Conservation (phyloP, 2,113 vertebrate species). For the Chroicocephalus ridibundus region DNA sequence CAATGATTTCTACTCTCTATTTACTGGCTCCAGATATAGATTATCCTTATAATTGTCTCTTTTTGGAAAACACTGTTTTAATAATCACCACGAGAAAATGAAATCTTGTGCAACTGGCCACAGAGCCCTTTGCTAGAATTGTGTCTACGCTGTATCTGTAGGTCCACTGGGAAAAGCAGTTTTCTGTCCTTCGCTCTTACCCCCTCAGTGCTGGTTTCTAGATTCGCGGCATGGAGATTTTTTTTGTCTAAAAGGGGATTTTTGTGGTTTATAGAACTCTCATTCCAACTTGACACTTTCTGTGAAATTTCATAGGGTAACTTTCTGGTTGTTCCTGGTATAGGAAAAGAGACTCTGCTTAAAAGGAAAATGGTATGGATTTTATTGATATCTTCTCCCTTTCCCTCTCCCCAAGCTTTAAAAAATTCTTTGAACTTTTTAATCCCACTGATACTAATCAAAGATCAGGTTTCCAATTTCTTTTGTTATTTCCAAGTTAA, state of each 20-base stretch:
- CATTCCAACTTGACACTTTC: background rate
- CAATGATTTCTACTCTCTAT: background rate
- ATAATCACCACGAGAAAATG: background rate
- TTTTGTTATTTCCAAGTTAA: background rate
- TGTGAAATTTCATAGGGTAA: background rate
- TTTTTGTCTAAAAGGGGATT: background rate
- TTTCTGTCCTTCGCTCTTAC: background rate
- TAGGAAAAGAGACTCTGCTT: background rate
- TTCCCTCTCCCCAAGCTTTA: background rate
- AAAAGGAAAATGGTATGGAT: background rate
- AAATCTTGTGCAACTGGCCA: background rate
- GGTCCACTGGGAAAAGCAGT: background rate
- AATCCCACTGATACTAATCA: background rate
- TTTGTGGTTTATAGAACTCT: background rate
- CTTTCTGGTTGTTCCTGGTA: background rate
- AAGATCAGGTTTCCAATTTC: background rate
- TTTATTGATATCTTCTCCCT: background rate
- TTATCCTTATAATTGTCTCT: background rate
- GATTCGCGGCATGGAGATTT: rapidly evolving
- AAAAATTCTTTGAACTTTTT: background rate
- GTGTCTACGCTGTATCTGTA: background rate
- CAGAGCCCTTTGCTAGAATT: background rate
- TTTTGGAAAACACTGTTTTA: background rate
- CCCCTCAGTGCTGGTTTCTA: background rate
- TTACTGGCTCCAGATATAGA: background rate